Percentiles rank a stretch among this genome's conserved stretches.
These are phyloP conservation scores for Girardia tigrina DNA, from an alignment of 2,888 invertebrate species.

Conservation along the genomic window DNA sequence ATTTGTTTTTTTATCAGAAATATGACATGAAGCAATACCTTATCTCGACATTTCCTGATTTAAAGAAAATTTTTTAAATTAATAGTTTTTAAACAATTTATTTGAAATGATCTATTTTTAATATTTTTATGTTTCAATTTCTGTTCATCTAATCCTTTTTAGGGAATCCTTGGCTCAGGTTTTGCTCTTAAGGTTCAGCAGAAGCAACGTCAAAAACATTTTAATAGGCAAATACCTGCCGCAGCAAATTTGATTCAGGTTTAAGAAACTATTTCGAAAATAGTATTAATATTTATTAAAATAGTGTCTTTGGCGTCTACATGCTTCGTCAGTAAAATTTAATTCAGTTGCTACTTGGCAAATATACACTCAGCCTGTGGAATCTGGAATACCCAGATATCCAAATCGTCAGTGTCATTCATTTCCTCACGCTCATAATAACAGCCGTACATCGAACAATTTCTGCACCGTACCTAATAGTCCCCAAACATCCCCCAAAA, in stretches of 20 bases:
- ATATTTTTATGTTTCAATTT: no score
- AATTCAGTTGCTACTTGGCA: conserved; percentile 66
- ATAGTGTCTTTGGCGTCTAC: conserved; percentile 63
- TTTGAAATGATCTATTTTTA: no score
- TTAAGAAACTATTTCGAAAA: conserved; percentile 12
- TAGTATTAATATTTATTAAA: not conserved
- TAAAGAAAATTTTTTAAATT: no score
- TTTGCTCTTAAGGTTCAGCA: conserved; percentile 74
- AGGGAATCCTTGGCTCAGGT: conserved; percentile 71
- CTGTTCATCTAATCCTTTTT: no score
- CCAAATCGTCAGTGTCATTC: not conserved
- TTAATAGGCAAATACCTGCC: conserved; percentile 67
- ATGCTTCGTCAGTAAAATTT: conserved; percentile 61
- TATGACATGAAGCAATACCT: no score
- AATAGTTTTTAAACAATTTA: no score
- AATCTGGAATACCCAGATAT: not conserved
- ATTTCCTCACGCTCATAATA: not conserved
- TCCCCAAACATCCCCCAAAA: not conserved
- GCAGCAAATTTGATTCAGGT: conserved; percentile 67
- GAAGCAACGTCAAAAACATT: conserved; percentile 72
- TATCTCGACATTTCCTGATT: no score
- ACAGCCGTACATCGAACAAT: not conserved
- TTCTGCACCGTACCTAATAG: conserved; percentile 10
- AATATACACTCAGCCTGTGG: conserved; percentile 54
- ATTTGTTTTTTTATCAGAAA: no score